A percentile compares a stretch with the other conserved stretches of the same genome.
Evolutionary conservation across 1,140 invertebrate species (phyloP).

Genomic region (Rhagoletis zephyria): DNA sequence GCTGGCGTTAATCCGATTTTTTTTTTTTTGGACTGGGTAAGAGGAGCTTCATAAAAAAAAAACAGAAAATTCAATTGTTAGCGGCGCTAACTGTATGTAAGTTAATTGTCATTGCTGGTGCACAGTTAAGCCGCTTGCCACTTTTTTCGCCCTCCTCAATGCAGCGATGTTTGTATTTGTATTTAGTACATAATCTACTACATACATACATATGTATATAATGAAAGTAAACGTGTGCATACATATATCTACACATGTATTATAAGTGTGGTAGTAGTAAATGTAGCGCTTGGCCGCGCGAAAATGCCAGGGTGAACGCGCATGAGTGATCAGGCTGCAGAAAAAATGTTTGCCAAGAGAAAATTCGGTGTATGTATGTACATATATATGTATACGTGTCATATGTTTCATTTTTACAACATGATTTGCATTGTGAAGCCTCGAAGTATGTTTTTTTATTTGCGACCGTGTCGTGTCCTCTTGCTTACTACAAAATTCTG

Average conservation of each 20-base stretch:
- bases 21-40: not conserved
- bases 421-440: not conserved
- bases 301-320: slow-evolving; percentile 35
- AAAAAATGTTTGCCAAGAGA: not conserved
- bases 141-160: slow-evolving; percentile 9
- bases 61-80: slow-evolving; percentile 22
- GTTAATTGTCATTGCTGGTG: slow-evolving; percentile 15
- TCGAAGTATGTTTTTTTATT: slow-evolving; percentile 1
- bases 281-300: not conserved
- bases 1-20: not conserved
- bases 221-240: not conserved
- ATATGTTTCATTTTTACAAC: not conserved
- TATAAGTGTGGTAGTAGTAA: not conserved
- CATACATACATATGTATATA: too few relatives aligned
- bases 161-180: not conserved
- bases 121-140: not conserved
- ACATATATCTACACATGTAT: not conserved
- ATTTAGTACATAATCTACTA: too few relatives aligned
- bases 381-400: not conserved
- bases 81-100: slow-evolving; percentile 9
- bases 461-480: not conserved
- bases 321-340: slow-evolving; percentile 20
- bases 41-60: not conserved
- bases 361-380: not conserved
- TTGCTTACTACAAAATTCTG: not conserved